phyloP scores from a whole-genome alignment of 2,888 invertebrate genomes.

The Calameuta pallipes region DNA sequence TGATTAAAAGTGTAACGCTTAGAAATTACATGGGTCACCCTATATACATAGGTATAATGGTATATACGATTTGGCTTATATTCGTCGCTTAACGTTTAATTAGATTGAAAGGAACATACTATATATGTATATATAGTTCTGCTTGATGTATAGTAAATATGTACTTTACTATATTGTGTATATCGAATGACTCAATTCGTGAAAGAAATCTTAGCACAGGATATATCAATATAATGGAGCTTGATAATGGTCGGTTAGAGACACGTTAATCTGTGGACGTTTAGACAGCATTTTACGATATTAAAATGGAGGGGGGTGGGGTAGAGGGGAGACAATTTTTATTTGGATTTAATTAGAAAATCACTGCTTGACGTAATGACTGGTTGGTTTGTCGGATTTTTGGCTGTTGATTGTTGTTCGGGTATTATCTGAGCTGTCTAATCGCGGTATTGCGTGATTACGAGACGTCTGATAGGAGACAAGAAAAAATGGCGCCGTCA shows the following conservation, averaged over 20 bases:
- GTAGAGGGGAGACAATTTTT: conserved; percentile 8
- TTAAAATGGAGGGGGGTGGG: conserved; percentile 25
- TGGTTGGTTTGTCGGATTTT: conserved; percentile 3
- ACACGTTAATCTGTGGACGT: neutral
- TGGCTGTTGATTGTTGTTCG: neutral
- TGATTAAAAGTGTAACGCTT: conserved; percentile 44
- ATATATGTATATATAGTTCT: neutral
- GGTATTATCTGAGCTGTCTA: neutral
- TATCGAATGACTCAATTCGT: neutral
- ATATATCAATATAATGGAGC: neutral
- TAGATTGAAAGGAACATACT: neutral
- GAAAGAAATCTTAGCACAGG: neutral
- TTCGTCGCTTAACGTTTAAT: neutral
- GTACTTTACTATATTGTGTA: neutral
- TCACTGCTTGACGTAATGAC: conserved; percentile 33
- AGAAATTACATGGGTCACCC: conserved; percentile 36
- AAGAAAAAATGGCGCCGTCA: neutral
- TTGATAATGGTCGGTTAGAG: neutral
- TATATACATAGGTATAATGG: neutral
- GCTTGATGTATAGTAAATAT: neutral
- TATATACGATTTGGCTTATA: conserved; percentile 3
- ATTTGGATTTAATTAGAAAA: conserved; percentile 37
- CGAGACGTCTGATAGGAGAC: neutral
- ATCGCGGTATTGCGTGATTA: neutral
- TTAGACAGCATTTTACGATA: conserved; percentile 34